Evolutionary conservation across 35 echinoderm and acorn worm species (phyloP), one percentile per base, ranked within the genome.

Genomic region (Ophiothrix spiculata): DNA sequence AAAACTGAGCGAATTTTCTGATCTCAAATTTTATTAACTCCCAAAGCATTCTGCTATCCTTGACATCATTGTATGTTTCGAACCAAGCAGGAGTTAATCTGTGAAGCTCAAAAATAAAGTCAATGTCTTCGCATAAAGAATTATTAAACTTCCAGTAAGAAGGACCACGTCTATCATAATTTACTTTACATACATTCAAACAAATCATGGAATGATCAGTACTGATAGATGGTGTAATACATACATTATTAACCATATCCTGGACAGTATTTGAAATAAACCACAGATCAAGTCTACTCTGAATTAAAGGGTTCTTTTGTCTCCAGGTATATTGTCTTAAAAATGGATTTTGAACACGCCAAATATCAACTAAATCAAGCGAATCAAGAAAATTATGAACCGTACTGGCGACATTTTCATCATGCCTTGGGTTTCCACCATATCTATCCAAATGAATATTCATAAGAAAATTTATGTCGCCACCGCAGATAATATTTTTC

Each of bases 241-340:
- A 14, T 15, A 14, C 14, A 63, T 28, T 63, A 15, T 15, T 28
- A 15, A 28, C 14, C 56, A 15, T 63, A 28, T 14, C 14, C 14
- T 63, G 14, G n/a, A 63, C 14, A 15, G 14, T 28, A 14, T 63
- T 28, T 63, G 56, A 63, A 63, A 63, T 63, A 15, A 63, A 63
- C 14, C 14, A 63, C 14, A 63, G 36, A 77, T 77, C 75, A 28
- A 77, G 32, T 77, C 75, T 77, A 8, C 29, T 33, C 31, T 77
- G 75, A 33, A 33, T 77, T 33, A 77, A 0, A 4, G 75, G 31
- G 32, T 77, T 4, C 1, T 77, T 28, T 33, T 77, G 75, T 77
- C 75, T 77, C 75, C 75, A 77, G 16, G 75, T 77, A 35, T 77
- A 77, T 77, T 14, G 16, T 16, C 75, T 28, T 28, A 77, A 35